A percentile compares a stretch with the other conserved stretches of the same genome.
Evolutionary conservation across 2,888 invertebrate genomes (phyloP).

Genomic region (Tetranychus piercei): DNA sequence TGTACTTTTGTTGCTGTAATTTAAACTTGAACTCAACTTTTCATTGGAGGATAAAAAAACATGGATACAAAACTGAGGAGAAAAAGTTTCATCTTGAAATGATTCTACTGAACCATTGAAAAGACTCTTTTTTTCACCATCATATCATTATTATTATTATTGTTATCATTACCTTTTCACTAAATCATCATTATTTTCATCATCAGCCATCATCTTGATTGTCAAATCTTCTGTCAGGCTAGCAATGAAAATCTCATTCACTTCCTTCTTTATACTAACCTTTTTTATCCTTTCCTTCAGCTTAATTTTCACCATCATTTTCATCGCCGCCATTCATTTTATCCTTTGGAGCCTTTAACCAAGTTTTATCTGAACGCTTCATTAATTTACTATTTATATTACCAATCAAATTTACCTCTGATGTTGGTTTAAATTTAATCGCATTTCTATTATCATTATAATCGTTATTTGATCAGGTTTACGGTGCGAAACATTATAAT

Average conservation of each 20-base stretch:
- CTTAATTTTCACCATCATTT: background rate
- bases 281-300: background rate
- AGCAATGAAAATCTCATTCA: background rate
- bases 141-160: background rate
- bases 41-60: background rate
- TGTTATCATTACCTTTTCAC: background rate
- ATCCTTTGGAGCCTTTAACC: background rate
- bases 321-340: background rate
- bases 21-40: too few relatives aligned
- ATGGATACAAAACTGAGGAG: background rate
- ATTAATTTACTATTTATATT: background rate
- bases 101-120: background rate
- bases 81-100: background rate
- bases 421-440: too few relatives aligned
- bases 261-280: background rate
- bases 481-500: too few relatives aligned
- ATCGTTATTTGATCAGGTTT: too few relatives aligned
- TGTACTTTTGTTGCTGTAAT: too few relatives aligned
- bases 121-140: background rate
- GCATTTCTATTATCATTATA: too few relatives aligned
- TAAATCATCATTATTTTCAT: background rate
- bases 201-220: background rate
- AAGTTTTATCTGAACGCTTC: background rate
- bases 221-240: background rate
- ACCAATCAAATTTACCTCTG: too few relatives aligned